These are phyloP conservation scores for Hipposideros armiger DNA, from an alignment of 2,113 vertebrate genomes.

Conservation along the genomic window DNA sequence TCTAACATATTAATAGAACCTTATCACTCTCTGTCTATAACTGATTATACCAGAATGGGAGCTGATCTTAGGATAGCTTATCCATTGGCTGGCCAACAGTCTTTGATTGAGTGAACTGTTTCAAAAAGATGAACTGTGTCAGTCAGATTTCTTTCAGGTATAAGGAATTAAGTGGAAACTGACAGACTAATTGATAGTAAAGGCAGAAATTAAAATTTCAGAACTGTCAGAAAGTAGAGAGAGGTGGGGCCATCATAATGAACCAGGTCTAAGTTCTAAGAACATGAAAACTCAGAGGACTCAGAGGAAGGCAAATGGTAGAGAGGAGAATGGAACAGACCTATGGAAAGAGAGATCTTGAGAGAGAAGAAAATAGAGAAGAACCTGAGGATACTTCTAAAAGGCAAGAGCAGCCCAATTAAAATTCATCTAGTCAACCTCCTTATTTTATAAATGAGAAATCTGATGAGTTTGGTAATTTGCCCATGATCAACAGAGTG, in stretches of 20 bases:
- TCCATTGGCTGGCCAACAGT: background rate
- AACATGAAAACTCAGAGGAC: background rate
- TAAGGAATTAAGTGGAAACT: background rate
- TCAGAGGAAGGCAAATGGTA: background rate
- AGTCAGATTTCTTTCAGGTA: background rate
- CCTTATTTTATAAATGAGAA: background rate
- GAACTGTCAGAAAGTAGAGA: background rate
- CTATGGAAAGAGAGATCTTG: background rate
- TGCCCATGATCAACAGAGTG: background rate
- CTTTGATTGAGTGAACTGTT: background rate
- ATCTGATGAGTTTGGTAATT: background rate
- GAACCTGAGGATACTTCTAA: background rate
- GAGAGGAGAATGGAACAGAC: background rate
- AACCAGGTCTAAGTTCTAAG: background rate
- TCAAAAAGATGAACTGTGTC: background rate
- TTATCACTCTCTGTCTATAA: background rate
- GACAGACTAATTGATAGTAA: background rate
- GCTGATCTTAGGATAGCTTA: background rate
- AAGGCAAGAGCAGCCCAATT: background rate
- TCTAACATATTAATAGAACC: background rate
- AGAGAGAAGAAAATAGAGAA: background rate
- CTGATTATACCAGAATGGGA: background rate
- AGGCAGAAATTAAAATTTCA: constrained; percentile 13
- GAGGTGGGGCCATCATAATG: background rate
- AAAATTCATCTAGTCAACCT: background rate